Conservation (phyloP, 2,113 vertebrate species). For the Mustelus asterias region DNA sequence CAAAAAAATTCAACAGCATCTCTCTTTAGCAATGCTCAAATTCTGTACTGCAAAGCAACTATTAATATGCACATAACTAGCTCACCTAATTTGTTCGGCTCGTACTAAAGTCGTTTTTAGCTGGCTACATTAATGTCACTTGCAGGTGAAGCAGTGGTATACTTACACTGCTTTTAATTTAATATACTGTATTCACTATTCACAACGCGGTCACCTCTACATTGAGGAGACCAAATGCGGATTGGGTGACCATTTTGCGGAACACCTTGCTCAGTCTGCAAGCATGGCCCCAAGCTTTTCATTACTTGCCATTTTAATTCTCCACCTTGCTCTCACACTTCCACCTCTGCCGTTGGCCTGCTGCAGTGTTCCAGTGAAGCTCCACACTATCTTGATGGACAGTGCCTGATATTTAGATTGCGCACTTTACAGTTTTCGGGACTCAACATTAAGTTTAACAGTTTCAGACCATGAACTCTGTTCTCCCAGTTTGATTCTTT, state of each 20-base stretch:
- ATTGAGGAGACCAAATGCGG: neutral
- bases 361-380: neutral
- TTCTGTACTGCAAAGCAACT: too few relatives aligned
- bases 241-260: neutral
- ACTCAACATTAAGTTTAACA: neutral
- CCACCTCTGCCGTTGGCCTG: neutral
- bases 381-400: neutral
- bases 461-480: neutral
- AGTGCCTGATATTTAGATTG: neutral
- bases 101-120: neutral
- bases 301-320: neutral
- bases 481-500: neutral
- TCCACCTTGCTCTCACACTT: neutral
- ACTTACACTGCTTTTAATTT: neutral
- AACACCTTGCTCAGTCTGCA: neutral
- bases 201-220: neutral
- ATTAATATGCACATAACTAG: neutral
- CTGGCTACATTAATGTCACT: neutral
- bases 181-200: neutral
- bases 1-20: too few relatives aligned
- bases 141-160: neutral
- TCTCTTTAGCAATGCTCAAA: too few relatives aligned
- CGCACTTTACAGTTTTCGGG: neutral
- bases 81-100: neutral
- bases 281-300: too few relatives aligned